Evolutionary conservation across 2,113 vertebrate genomes (phyloP).

Genomic region (Oostethus manadensis): DNA sequence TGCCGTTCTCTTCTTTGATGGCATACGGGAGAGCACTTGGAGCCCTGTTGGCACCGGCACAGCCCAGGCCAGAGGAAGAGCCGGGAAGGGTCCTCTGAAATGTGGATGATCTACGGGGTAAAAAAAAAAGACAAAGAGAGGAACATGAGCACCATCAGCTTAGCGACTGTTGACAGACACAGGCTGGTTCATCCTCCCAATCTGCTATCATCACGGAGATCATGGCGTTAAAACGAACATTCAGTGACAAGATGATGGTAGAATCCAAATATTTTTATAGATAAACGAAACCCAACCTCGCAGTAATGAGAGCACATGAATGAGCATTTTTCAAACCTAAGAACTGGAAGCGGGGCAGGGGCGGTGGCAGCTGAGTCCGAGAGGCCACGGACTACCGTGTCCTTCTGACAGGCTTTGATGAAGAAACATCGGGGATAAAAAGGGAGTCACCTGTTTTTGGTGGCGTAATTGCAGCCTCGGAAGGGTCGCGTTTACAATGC

Average conservation of each 20-base stretch:
- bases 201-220: not conserved
- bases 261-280: constrained; percentile 42
- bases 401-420: constrained; percentile 68
- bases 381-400: constrained; percentile 52
- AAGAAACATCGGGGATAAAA: constrained; percentile 64
- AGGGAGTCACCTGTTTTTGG: constrained; percentile 71
- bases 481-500: constrained; percentile 73
- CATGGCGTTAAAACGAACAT: not conserved
- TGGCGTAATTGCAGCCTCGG: constrained; percentile 73
- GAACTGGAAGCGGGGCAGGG: constrained; percentile 42
- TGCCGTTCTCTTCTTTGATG: constrained; percentile 87
- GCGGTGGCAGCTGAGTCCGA: constrained; percentile 34
- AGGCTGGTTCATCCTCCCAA: constrained; percentile 41
- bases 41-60: constrained; percentile 28
- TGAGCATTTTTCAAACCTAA: constrained; percentile 68
- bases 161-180: constrained; percentile 55
- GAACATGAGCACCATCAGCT: constrained; percentile 55
- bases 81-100: constrained; percentile 57
- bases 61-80: constrained; percentile 65
- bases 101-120: constrained; percentile 50
- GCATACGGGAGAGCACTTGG: constrained; percentile 63
- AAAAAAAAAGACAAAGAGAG: constrained; percentile 36
- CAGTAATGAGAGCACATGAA: constrained; percentile 56
- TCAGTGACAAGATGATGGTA: constrained; percentile 4
- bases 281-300: constrained; percentile 59